Conservation (phyloP, 1,140 invertebrate genomes). For the Drosophila kurseongensis region DNA sequence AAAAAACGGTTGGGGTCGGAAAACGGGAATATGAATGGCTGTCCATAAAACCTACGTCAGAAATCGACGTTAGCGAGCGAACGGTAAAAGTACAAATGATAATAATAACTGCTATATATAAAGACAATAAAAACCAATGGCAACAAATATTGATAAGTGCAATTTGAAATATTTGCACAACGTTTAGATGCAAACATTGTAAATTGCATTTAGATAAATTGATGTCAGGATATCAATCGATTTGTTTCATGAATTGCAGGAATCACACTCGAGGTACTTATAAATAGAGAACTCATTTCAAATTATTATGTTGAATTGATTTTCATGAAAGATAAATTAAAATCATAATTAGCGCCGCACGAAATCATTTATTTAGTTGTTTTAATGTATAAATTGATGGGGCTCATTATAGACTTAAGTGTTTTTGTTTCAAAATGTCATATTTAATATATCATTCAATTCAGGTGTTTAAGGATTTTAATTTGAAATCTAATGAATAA, state of each 20-base stretch:
- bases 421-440: no score
- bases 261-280: not conserved
- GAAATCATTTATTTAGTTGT: not conserved
- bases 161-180: slow-evolving; percentile 45
- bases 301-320: not conserved
- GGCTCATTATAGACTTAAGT: no score
- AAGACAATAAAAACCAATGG: slow-evolving; percentile 35
- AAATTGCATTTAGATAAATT: slow-evolving; percentile 32
- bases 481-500: no score
- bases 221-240: slow-evolving; percentile 10
- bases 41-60: slow-evolving; percentile 41
- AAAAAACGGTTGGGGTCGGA: not conserved
- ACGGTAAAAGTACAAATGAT: slow-evolving; percentile 52
- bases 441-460: no score
- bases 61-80: slow-evolving; percentile 9
- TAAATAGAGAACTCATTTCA: not conserved
- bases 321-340: not conserved
- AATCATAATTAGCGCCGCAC: not conserved
- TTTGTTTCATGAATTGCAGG: not conserved
- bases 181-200: slow-evolving; percentile 24
- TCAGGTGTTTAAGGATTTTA: no score
- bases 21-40: not conserved
- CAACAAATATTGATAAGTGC: slow-evolving; percentile 46
- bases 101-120: slow-evolving; percentile 37
- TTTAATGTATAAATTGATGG: no score